Conservation (phyloP, 2,797 vertebrate genomes). For the Chanos chanos region DNA sequence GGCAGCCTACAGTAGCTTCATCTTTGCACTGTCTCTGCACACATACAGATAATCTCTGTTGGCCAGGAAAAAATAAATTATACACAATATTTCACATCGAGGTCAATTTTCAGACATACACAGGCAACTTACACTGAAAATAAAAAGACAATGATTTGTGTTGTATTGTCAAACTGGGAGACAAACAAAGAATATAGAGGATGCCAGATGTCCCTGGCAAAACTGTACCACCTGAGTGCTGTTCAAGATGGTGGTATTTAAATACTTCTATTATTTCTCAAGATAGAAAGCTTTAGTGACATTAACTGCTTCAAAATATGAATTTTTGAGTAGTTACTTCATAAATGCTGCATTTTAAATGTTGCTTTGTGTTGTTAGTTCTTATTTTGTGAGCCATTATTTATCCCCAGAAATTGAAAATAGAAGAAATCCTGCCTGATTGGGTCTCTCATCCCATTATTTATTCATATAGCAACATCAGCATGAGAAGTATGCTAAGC, state of each 20-base stretch:
- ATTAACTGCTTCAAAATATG: not conserved
- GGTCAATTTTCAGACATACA: not conserved
- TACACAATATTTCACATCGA: not conserved
- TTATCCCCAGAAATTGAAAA: not conserved
- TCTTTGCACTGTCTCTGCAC: not conserved
- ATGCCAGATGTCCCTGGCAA: not conserved
- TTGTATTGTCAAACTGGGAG: not conserved
- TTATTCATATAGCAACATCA: no score
- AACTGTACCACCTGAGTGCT: no score
- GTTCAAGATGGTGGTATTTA: no score
- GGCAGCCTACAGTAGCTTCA: no score
- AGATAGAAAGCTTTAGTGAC: conserved; percentile 4
- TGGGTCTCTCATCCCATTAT: not conserved
- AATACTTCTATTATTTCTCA: not conserved
- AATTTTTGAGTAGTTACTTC: not conserved
- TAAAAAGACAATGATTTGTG: not conserved
- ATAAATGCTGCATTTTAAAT: conserved; percentile 26
- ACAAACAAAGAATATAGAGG: not conserved
- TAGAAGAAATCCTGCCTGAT: not conserved
- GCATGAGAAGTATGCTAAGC: no score
- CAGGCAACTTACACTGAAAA: not conserved
- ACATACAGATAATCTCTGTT: no score
- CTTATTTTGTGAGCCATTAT: not conserved
- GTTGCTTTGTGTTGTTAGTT: not conserved
- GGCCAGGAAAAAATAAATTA: not conserved